Evolutionary conservation across 2,113 vertebrate genomes (phyloP).

Genomic region (Cheilinus undulatus): DNA sequence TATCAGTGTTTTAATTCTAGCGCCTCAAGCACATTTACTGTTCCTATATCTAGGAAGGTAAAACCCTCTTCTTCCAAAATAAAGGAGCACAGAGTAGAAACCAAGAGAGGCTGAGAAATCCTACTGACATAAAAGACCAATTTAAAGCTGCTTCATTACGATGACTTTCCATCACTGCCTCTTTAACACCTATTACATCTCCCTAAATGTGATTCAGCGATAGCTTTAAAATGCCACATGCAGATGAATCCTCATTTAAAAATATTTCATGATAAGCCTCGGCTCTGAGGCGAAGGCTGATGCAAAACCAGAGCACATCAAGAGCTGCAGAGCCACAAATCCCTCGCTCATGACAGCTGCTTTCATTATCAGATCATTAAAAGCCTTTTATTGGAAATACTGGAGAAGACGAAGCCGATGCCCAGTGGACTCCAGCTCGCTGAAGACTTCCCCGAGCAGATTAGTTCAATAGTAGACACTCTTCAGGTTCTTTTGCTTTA

Average conservation of each 20-base stretch:
- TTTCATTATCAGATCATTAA: slow-evolving; percentile 32
- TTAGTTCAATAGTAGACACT: slow-evolving; percentile 49
- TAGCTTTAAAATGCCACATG: slow-evolving; percentile 38
- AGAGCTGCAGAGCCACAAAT: slow-evolving; percentile 35
- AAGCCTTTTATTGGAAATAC: slow-evolving; percentile 42
- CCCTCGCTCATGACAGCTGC: slow-evolving; percentile 21
- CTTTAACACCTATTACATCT: no score
- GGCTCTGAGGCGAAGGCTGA: slow-evolving; percentile 18
- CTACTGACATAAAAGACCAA: no score
- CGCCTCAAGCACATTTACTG: no score
- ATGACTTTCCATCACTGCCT: no score
- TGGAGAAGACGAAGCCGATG: not conserved
- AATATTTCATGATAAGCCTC: slow-evolving; percentile 4
- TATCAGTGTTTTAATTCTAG: no score
- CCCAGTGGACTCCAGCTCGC: slow-evolving; percentile 30
- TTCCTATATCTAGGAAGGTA: no score
- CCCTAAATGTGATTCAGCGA: slow-evolving; percentile 21
- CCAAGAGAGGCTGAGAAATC: no score
- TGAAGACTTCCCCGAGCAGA: slow-evolving; percentile 31
- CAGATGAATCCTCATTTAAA: slow-evolving; percentile 30
- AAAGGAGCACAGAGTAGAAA: no score
- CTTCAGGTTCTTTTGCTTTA: slow-evolving; percentile 44
- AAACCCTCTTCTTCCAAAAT: no score
- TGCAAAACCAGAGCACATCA: not conserved
- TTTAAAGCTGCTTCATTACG: no score